These are phyloP conservation scores for Pecten maximus DNA, from an alignment of 2,888 invertebrate species.

Conservation along the genomic window DNA sequence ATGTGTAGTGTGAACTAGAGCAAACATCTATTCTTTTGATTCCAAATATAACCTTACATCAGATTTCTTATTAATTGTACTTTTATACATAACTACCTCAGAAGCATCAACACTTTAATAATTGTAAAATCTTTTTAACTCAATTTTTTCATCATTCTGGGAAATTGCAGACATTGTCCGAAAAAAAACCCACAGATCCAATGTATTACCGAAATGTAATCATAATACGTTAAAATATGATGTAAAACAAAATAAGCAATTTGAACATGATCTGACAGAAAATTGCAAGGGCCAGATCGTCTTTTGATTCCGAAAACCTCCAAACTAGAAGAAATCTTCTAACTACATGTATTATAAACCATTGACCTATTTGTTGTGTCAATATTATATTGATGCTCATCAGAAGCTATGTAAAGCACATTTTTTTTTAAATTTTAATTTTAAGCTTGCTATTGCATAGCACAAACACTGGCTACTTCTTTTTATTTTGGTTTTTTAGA, in stretches of 20 bases:
- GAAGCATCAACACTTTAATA: neutral
- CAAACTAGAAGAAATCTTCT: no score
- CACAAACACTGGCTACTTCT: slow-evolving; percentile 15
- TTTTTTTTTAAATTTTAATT: neutral
- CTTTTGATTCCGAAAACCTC: no score
- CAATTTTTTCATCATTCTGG: neutral
- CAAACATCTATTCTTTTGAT: neutral
- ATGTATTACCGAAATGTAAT: no score
- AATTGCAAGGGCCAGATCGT: no score
- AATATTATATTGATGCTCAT: neutral
- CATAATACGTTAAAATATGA: no score
- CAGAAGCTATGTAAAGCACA: neutral
- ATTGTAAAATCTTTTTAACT: no score
- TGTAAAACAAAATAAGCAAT: no score
- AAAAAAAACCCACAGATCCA: no score
- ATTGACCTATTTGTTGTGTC: no score
- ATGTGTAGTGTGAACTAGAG: neutral
- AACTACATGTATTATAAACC: no score
- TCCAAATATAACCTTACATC: neutral
- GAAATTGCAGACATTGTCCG: neutral
- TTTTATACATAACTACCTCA: neutral
- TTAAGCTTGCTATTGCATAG: neutral
- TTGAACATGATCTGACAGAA: no score
- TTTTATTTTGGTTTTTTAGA: slow-evolving; percentile 22
- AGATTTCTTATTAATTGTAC: neutral